Percentiles rank a stretch among this genome's conserved stretches.
Conservation (phyloP, 2,888 invertebrate genomes). For the Stenoptilia bipunctidactyla region DNA sequence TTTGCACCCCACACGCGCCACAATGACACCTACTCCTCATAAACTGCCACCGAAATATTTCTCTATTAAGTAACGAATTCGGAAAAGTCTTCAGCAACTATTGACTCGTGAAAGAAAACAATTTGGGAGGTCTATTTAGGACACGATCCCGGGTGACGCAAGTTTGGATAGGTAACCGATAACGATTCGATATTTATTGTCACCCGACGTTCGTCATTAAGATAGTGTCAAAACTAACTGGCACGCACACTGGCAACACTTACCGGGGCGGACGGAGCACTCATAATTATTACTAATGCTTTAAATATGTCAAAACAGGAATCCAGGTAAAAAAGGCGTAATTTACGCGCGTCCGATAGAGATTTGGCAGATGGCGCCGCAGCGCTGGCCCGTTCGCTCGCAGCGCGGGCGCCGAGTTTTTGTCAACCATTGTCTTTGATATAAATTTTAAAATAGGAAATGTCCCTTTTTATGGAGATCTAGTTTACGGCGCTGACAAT, state of each 20-base stretch:
- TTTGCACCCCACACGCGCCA: conserved; percentile 34
- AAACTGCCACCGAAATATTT: not conserved
- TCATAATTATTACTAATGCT: conserved; percentile 72
- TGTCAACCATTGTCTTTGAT: conserved; percentile 70
- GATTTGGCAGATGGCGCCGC: conserved; percentile 71
- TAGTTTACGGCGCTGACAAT: conserved; percentile 69
- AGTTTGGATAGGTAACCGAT: conserved; percentile 49
- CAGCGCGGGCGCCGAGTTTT: conserved; percentile 58
- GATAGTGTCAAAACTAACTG: conserved; percentile 68
- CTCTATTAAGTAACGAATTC: conserved; percentile 5
- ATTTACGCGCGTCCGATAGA: conserved; percentile 69
- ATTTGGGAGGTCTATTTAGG: conserved; percentile 61
- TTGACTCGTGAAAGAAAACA: conserved; percentile 11
- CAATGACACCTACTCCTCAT: conserved; percentile 22
- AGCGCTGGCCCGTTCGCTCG: conserved; percentile 21
- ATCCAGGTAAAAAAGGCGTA: conserved; percentile 72
- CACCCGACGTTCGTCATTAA: conserved; percentile 66
- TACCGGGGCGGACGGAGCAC: conserved; percentile 51
- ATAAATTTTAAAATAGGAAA: conserved; percentile 70
- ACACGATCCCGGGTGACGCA: conserved; percentile 46
- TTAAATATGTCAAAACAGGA: conserved; percentile 72
- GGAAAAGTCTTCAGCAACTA: conserved; percentile 12
- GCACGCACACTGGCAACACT: conserved; percentile 46
- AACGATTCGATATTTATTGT: conserved; percentile 69
- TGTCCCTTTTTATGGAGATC: conserved; percentile 70